Evolutionary conservation across 2,113 vertebrate genomes (phyloP), one percentile per base, ranked within the genome.

Genomic region (Microcebus griseorufus): DNA sequence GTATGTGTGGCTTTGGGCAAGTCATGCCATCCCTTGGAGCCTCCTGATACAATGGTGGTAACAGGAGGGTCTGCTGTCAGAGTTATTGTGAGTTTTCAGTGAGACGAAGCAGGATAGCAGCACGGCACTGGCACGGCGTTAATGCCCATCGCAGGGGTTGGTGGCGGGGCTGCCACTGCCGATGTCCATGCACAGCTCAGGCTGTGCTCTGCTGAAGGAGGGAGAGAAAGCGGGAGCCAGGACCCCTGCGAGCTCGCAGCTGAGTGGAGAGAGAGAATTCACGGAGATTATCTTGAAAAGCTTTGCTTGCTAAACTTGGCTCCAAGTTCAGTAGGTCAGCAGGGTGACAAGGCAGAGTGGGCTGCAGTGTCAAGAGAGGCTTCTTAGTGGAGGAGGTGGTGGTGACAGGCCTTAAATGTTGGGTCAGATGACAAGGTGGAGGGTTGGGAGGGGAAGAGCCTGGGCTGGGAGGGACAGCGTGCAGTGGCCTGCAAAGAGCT

Each of bases 71-170:
- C 25, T 2, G 64, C 70, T 78, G 83, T 32, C 48, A 58, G 92
- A 39, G 45, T 45, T 34, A 3, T 34, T 42, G 23, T 32, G 87
- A 45, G 92, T 83, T 80, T 86, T 32, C 37, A 0, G 76, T 11
- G 92, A 95, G 69, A 51, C 3, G 7, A 22, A 73, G 64, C 14
- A 0, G 0, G 10, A 37, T 1, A 32, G 14, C 81, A 4, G 25
- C 32, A 2, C 13, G 3, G 69, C 65, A 9, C 9, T 0, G 0
- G 11, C 85, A 1, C 27, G 2, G 80, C 20, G 11, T 23, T 25
- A 0, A 67, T 1, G 10, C 42, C 60, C 62, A 2, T 37, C 70
- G 1, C 0, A 6, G 80, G 6, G 9, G 27, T 1, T 5, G 34
- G 2, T 0, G 34, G 70, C 16, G 16, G 16, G 9, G 8, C 48